Base-by-base conservation (phyloP, 1,140 invertebrate species). In the Pogonognathellus flavescens region DNA sequence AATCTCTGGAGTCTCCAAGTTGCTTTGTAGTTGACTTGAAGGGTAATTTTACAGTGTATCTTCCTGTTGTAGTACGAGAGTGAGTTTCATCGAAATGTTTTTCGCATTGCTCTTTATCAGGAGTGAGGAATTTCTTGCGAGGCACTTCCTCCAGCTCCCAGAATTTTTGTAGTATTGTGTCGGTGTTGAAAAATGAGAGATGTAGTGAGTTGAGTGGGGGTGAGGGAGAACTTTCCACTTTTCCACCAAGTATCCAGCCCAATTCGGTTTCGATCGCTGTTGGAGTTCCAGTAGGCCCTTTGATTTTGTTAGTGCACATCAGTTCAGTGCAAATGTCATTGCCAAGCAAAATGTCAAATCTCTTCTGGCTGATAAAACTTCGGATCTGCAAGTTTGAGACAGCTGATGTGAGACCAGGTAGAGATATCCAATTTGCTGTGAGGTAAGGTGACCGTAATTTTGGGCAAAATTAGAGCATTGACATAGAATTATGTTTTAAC, bases 111-210 rank as follows among this genome's bases (percentile, higher is more conserved):
- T 72, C 70, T 62, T 89, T 88, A 18, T 41, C 49, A 20, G 6
- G 16, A 25, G 85, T 22, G 85, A 70, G 18, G 52, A 20, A 14
- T 57, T 14, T 25, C 0, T 41, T 22, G 0, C 13, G 0, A 9
- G 84, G 80, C 16, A 85, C 13, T n/a, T 89, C 88, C 81, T 90
- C 90, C 9, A 89, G 9, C 22, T 89, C 82, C 89, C 89, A 90
- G 72, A 91, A 90, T 89, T 49, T 0, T 88, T 53, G 76, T 41
- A 85, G 41, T 5, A n/a, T 41, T 14, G 50, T n/a, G 6, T 85
- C 80, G 8, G 60, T 10, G 10, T 20, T 4, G 18, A 8, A 20
- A 5, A 5, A 10, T 20, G 59, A 18, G 20, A 20, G 59, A 20
- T 60, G 59, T 9, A 60, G n/a, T n/a, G n/a, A n/a, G 20, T 9